These are phyloP conservation scores for Stenotaenia linearis DNA, from an alignment of 2,888 invertebrate genomes.

Conservation along the genomic window DNA sequence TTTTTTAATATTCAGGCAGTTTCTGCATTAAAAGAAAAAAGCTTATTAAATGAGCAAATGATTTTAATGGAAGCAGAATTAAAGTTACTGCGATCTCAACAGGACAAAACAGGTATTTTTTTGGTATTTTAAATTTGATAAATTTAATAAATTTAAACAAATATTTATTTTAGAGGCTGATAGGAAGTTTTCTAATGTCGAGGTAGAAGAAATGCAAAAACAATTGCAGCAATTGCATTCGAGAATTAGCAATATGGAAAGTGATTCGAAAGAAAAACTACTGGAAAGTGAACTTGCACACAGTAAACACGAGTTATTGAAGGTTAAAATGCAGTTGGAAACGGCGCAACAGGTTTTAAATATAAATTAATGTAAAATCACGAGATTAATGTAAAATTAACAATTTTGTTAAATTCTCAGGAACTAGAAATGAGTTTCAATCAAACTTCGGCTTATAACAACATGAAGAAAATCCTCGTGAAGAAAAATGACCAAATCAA, in stretches of 20 bases:
- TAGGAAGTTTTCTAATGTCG: no score
- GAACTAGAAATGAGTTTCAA: constrained; percentile 56
- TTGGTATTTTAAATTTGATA: no score
- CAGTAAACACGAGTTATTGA: constrained; percentile 49
- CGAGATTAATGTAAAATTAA: background rate
- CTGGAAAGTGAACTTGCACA: constrained; percentile 44
- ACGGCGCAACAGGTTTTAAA: constrained; percentile 51
- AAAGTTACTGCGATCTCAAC: background rate
- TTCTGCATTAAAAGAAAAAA: background rate
- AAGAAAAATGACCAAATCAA: constrained; percentile 56
- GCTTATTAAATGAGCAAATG: background rate
- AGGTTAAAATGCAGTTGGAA: constrained; percentile 52
- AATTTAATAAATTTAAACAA: no score
- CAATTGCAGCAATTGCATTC: constrained; percentile 42
- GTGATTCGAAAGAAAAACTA: background rate
- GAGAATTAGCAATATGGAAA: constrained; percentile 36
- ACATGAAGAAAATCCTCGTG: constrained; percentile 55
- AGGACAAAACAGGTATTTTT: background rate
- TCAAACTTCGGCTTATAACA: constrained; percentile 54
- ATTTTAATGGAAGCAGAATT: background rate
- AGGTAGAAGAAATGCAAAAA: constrained; percentile 41
- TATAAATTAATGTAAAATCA: background rate
- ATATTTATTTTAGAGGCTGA: no score
- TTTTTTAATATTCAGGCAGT: background rate
- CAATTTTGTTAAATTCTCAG: constrained; percentile 41